Base-by-base conservation (phyloP, 2,797 vertebrate genomes). In the Eulemur rubriventer region DNA sequence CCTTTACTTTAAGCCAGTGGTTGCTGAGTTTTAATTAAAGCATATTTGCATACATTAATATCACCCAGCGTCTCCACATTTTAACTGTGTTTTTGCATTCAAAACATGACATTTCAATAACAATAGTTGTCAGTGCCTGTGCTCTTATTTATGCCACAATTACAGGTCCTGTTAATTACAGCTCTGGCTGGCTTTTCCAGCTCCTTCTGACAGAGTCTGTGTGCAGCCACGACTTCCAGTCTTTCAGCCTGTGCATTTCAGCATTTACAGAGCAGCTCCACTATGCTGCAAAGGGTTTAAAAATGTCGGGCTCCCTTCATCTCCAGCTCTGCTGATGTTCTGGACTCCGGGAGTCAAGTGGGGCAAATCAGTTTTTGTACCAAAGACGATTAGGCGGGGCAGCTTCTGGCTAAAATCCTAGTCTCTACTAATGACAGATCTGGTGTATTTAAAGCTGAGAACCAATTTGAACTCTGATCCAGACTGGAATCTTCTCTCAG, bases 91-190 rank as follows among this genome's bases (percentile, higher is more conserved):
- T 97, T 97, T 81, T 76, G 79, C 97, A 96, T 95, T 94, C 95
- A 97, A 97, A 98, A 98, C 88, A 79, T 67, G 92, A 92, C 81
- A 97, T 95, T 97, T 97, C 91, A 97, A 82, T 89, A 96, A 97
- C 96, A 95, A 96, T 91, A 94, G 91, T 88, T 96, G 73, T 85
- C 98, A 97, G 91, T 82, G 89, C 79, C 81, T 70, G 70, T 79
- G 50, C 81, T 91, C 89, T 81, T 28, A 94, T 97, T 98, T 91
- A 97, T 95, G 96, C 72, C 81, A 95, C 93, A 98, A 96, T 98
- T 98, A 95, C 28, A 78, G 84, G 33, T 86, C 93, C 83, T 96
- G 76, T 94, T 96, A 98, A 98, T 98, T 97, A 97, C 46, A 89
- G 93, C 46, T 80, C 0, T 6, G 67, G 61, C 88, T 70, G 73